phyloP scores from a whole-genome alignment of 2,888 invertebrate species.

The Byasa hedistus region DNA sequence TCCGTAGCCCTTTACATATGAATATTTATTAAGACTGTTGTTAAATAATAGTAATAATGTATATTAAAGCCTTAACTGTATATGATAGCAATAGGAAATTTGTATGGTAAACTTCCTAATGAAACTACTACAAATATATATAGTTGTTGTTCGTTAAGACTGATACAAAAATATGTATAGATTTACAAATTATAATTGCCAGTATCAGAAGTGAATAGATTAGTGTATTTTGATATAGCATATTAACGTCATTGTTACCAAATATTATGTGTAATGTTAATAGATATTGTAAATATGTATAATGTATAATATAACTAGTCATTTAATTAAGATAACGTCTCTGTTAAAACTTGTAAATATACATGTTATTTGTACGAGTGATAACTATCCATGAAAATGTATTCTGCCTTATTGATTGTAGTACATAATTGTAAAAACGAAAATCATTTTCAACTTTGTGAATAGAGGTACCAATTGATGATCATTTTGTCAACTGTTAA shows the following conservation, averaged over 20 bases:
- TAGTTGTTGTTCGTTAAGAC: constrained; percentile 67
- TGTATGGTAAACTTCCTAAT: constrained; percentile 28
- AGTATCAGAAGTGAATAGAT: constrained; percentile 62
- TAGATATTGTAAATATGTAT: constrained; percentile 49
- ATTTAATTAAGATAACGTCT: constrained; percentile 67
- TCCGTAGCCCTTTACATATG: constrained; percentile 24
- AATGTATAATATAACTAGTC: constrained; percentile 72
- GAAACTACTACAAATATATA: constrained; percentile 32
- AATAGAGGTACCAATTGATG: constrained; percentile 48
- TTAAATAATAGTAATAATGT: constrained; percentile 28
- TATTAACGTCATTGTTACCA: constrained; percentile 76
- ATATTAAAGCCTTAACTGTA: constrained; percentile 22
- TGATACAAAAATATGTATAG: constrained; percentile 63
- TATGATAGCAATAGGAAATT: constrained; percentile 15
- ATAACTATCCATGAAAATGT: constrained; percentile 12
- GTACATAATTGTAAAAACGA: constrained; percentile 31
- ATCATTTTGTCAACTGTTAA: constrained; percentile 60
- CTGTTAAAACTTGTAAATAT: constrained; percentile 56
- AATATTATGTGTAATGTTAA: constrained; percentile 74
- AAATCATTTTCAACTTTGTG: constrained; percentile 44
- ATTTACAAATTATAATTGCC: constrained; percentile 55
- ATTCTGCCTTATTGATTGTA: constrained; percentile 30
- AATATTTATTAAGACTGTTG: constrained; percentile 30
- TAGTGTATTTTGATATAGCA: constrained; percentile 72
- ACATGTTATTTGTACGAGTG: constrained; percentile 41